These are phyloP conservation scores for Omphaloscelis lunosa DNA, from an alignment of 2,888 invertebrate species.

Conservation along the genomic window DNA sequence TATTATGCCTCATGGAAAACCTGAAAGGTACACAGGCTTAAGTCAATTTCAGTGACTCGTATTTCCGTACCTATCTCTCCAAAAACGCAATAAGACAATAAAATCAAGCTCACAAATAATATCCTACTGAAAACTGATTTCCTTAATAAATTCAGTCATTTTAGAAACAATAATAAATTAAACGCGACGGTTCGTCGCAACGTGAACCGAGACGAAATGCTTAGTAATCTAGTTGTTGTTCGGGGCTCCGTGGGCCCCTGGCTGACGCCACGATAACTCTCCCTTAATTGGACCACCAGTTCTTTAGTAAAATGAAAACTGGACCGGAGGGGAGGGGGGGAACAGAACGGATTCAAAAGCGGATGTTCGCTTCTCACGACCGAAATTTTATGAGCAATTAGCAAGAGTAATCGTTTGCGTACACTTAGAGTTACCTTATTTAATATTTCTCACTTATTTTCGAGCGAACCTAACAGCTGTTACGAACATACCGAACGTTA, in stretches of 20 bases:
- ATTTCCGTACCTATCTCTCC: background rate
- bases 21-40: background rate
- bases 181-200: constrained; percentile 36
- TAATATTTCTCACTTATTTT: constrained; percentile 52
- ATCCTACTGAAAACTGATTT: constrained; percentile 17
- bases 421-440: constrained; percentile 22
- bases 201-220: constrained; percentile 51
- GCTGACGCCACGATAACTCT: constrained; percentile 64
- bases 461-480: constrained; percentile 8
- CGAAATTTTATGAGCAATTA: constrained; percentile 74
- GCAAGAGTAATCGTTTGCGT: constrained; percentile 74
- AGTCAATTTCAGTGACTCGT: background rate
- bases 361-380: constrained; percentile 68
- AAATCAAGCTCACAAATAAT: constrained; percentile 26
- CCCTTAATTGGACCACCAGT: constrained; percentile 63
- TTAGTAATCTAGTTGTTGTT: constrained; percentile 60
- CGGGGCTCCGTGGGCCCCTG: constrained; percentile 45
- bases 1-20: background rate
- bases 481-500: constrained; percentile 18
- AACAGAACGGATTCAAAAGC: constrained; percentile 32
- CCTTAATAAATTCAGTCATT: constrained; percentile 49
- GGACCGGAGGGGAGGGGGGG: constrained; percentile 33
- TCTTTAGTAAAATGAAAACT: constrained; percentile 71
- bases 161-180: constrained; percentile 59
- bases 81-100: constrained; percentile 11